phyloP scores from a whole-genome alignment of 2,888 invertebrate genomes.

The Drosophila anomalata region DNA sequence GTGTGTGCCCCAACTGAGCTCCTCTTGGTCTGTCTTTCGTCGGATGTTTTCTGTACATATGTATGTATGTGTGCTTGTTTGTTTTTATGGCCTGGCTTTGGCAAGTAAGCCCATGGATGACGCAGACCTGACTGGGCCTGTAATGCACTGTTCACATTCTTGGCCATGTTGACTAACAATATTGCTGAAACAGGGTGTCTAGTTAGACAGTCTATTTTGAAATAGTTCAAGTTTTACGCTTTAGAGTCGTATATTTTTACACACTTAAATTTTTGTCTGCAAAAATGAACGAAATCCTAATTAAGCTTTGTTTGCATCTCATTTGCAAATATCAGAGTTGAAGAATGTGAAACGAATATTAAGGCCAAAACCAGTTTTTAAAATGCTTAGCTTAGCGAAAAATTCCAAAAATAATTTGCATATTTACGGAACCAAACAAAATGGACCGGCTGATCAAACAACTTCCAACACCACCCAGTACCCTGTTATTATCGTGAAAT shows the following conservation, averaged over 20 bases:
- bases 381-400: slow-evolving; percentile 33
- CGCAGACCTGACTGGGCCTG: slow-evolving; percentile 25
- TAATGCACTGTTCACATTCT: slow-evolving; percentile 23
- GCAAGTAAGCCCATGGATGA: slow-evolving; percentile 29
- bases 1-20: slow-evolving; percentile 5
- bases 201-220: not conserved
- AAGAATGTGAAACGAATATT: slow-evolving; percentile 52
- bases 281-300: slow-evolving; percentile 1
- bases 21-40: slow-evolving; percentile 20
- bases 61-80: not conserved
- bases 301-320: slow-evolving; percentile 34
- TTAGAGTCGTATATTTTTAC: not conserved
- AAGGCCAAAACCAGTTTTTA: slow-evolving; percentile 52
- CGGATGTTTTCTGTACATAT: slow-evolving; percentile 5
- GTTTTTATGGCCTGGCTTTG: slow-evolving; percentile 28
- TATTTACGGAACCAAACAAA: slow-evolving; percentile 22
- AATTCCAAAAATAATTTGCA: slow-evolving; percentile 44
- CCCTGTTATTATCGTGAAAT: slow-evolving; percentile 48
- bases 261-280: not conserved
- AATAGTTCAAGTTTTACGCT: not conserved
- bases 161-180: not conserved
- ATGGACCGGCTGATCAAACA: slow-evolving; percentile 16
- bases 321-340: slow-evolving; percentile 70
- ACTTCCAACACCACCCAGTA: slow-evolving; percentile 13
- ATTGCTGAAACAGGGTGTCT: too few relatives aligned